Conservation (phyloP, 2,888 invertebrate genomes). For the Lasioglossum marginatum region DNA sequence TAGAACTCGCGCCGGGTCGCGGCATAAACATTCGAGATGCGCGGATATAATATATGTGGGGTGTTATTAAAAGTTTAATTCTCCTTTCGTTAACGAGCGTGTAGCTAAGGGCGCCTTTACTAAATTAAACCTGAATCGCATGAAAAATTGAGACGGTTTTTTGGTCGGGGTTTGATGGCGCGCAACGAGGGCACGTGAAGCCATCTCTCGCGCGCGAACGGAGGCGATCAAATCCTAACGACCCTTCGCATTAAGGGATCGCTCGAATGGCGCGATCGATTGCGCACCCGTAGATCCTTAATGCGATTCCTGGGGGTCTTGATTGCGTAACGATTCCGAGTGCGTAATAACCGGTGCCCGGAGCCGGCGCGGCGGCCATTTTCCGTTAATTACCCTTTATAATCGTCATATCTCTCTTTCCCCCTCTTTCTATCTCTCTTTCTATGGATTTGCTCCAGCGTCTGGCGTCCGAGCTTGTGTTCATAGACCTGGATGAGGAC, state of each 20-base stretch:
- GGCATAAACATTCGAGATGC: background rate
- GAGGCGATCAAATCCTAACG: conserved; percentile 74
- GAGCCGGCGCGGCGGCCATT: conserved; percentile 35
- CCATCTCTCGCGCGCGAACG: conserved; percentile 23
- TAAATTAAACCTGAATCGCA: conserved; percentile 17
- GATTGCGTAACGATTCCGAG: conserved; percentile 67
- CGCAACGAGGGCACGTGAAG: conserved; percentile 26
- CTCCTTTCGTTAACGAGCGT: background rate
- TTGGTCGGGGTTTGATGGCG: background rate
- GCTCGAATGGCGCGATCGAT: conserved; percentile 68
- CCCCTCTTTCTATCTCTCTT: background rate
- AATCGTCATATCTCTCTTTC: conserved; percentile 25
- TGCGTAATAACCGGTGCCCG: conserved; percentile 61
- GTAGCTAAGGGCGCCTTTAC: background rate
- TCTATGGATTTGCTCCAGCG: conserved; percentile 80
- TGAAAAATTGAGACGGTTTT: background rate
- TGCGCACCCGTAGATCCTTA: conserved; percentile 55
- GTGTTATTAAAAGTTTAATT: background rate
- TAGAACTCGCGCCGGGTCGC: background rate
- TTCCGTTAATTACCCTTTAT: conserved; percentile 59
- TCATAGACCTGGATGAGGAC: conserved; percentile 87
- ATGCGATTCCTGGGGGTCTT: conserved; percentile 64
- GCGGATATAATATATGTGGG: background rate
- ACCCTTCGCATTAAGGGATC: conserved; percentile 73
- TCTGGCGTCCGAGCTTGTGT: conserved; percentile 86